phyloP scores from a whole-genome alignment of 2,888 invertebrate species.

The Slavum lentiscoides region DNA sequence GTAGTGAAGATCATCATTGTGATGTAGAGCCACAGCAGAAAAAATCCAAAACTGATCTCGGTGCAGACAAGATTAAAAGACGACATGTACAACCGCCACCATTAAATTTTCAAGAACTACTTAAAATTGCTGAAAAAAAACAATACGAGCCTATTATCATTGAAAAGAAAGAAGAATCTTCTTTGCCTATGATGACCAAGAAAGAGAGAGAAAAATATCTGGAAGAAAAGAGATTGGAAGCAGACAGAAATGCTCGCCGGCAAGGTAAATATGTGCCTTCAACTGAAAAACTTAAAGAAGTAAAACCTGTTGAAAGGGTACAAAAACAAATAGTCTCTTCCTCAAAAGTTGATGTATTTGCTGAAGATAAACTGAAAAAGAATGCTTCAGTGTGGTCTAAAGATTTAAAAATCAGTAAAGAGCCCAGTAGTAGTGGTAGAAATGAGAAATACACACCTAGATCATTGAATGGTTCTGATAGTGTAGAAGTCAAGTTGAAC shows the following conservation, averaged over 20 bases:
- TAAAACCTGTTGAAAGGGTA: slow-evolving; percentile 27
- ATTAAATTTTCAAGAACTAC: slow-evolving; percentile 75
- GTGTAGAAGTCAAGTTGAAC: slow-evolving; percentile 1
- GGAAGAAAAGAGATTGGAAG: slow-evolving; percentile 67
- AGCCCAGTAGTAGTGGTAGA: slow-evolving; percentile 32
- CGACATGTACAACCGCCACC: slow-evolving; percentile 70
- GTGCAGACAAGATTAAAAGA: slow-evolving; percentile 63
- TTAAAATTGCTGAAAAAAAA: slow-evolving; percentile 82
- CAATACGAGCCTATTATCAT: slow-evolving; percentile 76
- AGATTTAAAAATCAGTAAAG: slow-evolving; percentile 40
- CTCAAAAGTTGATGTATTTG: slow-evolving; percentile 29
- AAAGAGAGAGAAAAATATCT: slow-evolving; percentile 77
- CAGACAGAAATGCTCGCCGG: slow-evolving; percentile 45
- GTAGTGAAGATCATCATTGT: slow-evolving; percentile 57
- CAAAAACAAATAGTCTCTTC: slow-evolving; percentile 39
- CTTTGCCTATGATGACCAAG: slow-evolving; percentile 77
- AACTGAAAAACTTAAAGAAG: slow-evolving; percentile 26
- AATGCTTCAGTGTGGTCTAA: slow-evolving; percentile 55
- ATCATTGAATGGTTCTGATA: slow-evolving; percentile 14
- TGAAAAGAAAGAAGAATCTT: slow-evolving; percentile 65
- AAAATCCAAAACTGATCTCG: slow-evolving; percentile 60
- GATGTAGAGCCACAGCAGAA: slow-evolving; percentile 60
- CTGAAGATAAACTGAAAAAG: slow-evolving; percentile 55
- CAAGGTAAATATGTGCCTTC: slow-evolving; percentile 27
- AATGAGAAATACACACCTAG: slow-evolving; percentile 39